Evolutionary conservation across 2,113 vertebrate species (phyloP), one percentile per base, ranked within the genome.

Genomic region (Edolisoma coerulescens): DNA sequence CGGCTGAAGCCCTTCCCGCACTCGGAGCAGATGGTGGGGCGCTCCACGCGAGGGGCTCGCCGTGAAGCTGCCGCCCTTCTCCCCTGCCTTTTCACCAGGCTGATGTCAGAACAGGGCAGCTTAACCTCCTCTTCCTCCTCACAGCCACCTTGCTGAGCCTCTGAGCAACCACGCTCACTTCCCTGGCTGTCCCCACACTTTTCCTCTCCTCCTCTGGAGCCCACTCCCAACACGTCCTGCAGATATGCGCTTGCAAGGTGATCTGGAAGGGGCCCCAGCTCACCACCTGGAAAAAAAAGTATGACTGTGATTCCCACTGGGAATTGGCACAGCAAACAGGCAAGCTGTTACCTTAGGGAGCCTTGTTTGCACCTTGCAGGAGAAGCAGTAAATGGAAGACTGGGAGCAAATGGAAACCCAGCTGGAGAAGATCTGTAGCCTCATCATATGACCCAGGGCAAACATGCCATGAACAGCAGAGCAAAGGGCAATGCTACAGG

Each of bases 1-100:
- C 64, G 70, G 33, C 78, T 90, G 90, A 96, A 97, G 83, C 79
- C 93, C 80, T 93, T 95, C 17, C 86, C 86, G 2, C 93, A 91
- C 57, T 92, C 95, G 0, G 93, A 37, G 77, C 95, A 95, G 61
- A 91, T 87, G 74, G 92, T 91, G 73, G 91, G 95, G 13, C 2
- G 65, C 47, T 84, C 91, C 35, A 13, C 16, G 7, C 22, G 32
- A 57, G 60, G 45, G 35, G 20, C 57, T 80, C 21, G 30, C 59
- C 7, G 42, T 3, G 64, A 33, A 11, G 60, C 80, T 20, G 52
- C 20, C 19, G 45, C 26, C 45, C 69, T 64, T 44, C 84, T 74
- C 16, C 23, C 84, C 41, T 7, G 49, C 53, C 27, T 80, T 80
- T 56, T 80, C 59, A 84, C 54, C n/a, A 37, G 42, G 42, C 37